phyloP scores from a whole-genome alignment of 2,888 invertebrate genomes.

The Tryphoninae sp. region DNA sequence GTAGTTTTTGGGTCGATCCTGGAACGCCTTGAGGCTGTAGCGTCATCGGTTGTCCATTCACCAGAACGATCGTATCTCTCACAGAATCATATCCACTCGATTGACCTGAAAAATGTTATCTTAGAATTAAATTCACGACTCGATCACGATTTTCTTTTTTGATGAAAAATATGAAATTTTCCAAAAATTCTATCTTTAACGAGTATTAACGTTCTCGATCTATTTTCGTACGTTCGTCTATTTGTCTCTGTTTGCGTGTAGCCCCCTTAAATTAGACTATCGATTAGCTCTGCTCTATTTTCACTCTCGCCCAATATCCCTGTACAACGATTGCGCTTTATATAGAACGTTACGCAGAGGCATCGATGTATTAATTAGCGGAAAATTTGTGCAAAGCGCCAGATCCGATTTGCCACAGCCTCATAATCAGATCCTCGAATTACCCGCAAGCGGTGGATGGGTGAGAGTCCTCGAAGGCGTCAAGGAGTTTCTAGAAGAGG shows the following conservation, averaged over 20 bases:
- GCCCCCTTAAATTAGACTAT: conserved; percentile 12
- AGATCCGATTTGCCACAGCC: too few relatives aligned
- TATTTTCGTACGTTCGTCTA: too few relatives aligned
- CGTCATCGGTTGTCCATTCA: conserved; percentile 81
- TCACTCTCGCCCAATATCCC: too few relatives aligned
- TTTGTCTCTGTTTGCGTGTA: too few relatives aligned
- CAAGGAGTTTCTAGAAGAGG: conserved; percentile 80
- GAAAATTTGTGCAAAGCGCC: neutral
- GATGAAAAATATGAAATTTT: too few relatives aligned
- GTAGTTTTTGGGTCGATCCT: conserved; percentile 74
- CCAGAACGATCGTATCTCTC: conserved; percentile 82
- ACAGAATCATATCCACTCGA: conserved; percentile 81
- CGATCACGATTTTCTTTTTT: too few relatives aligned
- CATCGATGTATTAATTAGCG: conserved; percentile 35
- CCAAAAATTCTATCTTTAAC: conserved; percentile 1
- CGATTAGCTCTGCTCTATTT: conserved; percentile 11
- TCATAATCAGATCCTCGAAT: conserved; percentile 14
- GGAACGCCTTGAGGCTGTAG: conserved; percentile 70
- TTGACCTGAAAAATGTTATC: conserved; percentile 64
- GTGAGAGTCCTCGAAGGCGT: conserved; percentile 77
- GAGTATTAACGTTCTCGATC: neutral
- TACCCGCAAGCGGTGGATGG: conserved; percentile 75
- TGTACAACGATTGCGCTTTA: too few relatives aligned
- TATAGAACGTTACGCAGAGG: conserved; percentile 1
- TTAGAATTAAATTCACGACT: conserved; percentile 10